phyloP scores from a whole-genome alignment of 64 coral and sea anemone species.

The Astreopora myriophthalma region DNA sequence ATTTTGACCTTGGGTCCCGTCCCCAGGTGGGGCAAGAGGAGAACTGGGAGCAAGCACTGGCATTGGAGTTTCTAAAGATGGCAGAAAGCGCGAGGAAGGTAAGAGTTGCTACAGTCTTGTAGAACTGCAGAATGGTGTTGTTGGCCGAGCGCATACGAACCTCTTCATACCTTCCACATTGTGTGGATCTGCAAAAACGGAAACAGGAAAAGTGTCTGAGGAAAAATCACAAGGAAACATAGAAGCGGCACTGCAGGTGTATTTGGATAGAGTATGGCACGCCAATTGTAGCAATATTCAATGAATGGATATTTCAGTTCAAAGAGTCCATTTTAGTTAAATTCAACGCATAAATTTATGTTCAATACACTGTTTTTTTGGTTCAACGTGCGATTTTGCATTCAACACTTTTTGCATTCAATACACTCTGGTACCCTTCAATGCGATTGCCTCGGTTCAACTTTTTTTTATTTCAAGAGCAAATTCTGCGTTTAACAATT shows the following conservation, averaged over 20 bases:
- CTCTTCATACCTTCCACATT: too few relatives aligned
- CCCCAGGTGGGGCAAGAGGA: not conserved
- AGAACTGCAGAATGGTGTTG: too few relatives aligned
- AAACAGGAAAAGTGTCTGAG: too few relatives aligned
- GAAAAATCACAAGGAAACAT: too few relatives aligned
- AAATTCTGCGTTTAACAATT: not conserved
- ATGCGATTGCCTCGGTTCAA: conserved; percentile 53
- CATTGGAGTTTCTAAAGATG: not conserved
- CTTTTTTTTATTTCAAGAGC: conserved; percentile 12
- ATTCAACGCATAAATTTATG: not conserved
- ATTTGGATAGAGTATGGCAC: too few relatives aligned
- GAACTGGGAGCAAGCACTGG: not conserved
- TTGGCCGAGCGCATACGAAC: too few relatives aligned
- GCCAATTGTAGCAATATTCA: too few relatives aligned
- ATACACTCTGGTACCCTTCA: conserved; percentile 41
- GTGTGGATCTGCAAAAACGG: too few relatives aligned
- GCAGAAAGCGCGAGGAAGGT: too few relatives aligned
- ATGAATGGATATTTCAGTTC: conserved; percentile 3
- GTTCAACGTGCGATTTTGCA: not conserved
- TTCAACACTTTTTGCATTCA: conserved; percentile 44
- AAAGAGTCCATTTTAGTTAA: not conserved
- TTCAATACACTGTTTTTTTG: conserved; percentile 6
- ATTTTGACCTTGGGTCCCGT: not conserved
- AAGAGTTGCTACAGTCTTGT: too few relatives aligned
- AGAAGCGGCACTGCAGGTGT: too few relatives aligned